phyloP scores from a whole-genome alignment of 2,888 invertebrate species.

The Troides aeacus region DNA sequence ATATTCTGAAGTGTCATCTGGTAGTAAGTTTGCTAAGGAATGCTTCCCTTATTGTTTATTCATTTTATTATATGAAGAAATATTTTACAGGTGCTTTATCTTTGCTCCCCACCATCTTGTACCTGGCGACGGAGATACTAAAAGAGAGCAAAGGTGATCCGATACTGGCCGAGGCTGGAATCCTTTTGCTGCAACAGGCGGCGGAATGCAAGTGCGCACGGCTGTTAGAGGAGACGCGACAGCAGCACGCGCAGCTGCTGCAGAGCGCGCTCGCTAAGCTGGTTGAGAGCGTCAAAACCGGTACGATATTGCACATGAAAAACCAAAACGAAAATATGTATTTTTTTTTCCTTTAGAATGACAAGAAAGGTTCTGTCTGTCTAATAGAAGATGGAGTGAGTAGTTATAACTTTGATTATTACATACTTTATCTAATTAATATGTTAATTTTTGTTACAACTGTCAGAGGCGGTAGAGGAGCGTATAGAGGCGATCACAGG shows the following conservation, averaged over 20 bases:
- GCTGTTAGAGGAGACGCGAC: conserved; percentile 82
- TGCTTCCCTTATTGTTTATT: too few relatives aligned
- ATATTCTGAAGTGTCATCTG: too few relatives aligned
- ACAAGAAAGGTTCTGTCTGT: too few relatives aligned
- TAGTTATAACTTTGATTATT: too few relatives aligned
- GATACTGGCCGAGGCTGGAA: conserved; percentile 82
- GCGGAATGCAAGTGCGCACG: conserved; percentile 87
- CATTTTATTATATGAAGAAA: too few relatives aligned
- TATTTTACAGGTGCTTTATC: conserved; percentile 84
- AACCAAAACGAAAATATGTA: too few relatives aligned
- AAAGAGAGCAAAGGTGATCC: conserved; percentile 88
- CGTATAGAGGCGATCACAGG: conserved; percentile 92
- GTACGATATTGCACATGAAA: conserved; percentile 46
- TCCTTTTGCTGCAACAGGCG: conserved; percentile 87
- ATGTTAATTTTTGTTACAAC: neutral
- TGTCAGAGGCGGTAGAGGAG: conserved; percentile 82
- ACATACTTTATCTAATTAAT: too few relatives aligned
- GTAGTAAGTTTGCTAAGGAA: too few relatives aligned
- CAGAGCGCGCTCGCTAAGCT: conserved; percentile 94
- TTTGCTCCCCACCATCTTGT: conserved; percentile 95
- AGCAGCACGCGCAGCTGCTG: conserved; percentile 89
- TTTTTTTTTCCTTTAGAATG: too few relatives aligned
- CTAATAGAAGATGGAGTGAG: neutral
- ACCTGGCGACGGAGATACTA: conserved; percentile 93
- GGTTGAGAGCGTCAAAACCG: conserved; percentile 93